Percentiles rank a stretch among this genome's conserved stretches.
Evolutionary conservation across 1,140 invertebrate species (phyloP).

Genomic region (Lucilia sericata): DNA sequence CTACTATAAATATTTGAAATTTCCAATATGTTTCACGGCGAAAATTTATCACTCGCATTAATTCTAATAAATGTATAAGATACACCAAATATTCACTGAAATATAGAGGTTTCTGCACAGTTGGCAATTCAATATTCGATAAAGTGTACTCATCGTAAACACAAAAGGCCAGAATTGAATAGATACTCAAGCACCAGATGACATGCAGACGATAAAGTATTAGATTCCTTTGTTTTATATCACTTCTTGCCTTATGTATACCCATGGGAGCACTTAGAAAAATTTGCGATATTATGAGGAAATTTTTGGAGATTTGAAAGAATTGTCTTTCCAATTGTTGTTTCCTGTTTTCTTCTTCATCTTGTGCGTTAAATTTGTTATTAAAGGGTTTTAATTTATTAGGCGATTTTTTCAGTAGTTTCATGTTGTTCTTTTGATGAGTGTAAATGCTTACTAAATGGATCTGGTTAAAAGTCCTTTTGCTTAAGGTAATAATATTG

Average conservation of each 20-base stretch:
- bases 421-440: neutral
- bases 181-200: conserved; percentile 38
- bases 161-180: neutral
- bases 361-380: neutral
- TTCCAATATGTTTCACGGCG: neutral
- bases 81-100: conserved; percentile 47
- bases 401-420: neutral
- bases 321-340: conserved; percentile 22
- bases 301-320: neutral
- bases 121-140: conserved; percentile 39
- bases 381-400: neutral
- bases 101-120: conserved; percentile 46
- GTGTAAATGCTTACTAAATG: neutral
- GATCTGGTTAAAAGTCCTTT: neutral
- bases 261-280: conserved; percentile 45
- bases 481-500: neutral
- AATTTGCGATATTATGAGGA: conserved; percentile 43
- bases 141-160: conserved; percentile 43
- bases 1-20: conserved; percentile 22
- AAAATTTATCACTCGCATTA: neutral
- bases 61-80: conserved; percentile 25
- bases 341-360: neutral
- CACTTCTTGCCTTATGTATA: neutral
- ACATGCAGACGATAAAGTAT: conserved; percentile 24
- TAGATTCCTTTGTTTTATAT: neutral